Evolutionary conservation across 2,888 invertebrate species (phyloP).

Genomic region (Eumerus sabulonum): DNA sequence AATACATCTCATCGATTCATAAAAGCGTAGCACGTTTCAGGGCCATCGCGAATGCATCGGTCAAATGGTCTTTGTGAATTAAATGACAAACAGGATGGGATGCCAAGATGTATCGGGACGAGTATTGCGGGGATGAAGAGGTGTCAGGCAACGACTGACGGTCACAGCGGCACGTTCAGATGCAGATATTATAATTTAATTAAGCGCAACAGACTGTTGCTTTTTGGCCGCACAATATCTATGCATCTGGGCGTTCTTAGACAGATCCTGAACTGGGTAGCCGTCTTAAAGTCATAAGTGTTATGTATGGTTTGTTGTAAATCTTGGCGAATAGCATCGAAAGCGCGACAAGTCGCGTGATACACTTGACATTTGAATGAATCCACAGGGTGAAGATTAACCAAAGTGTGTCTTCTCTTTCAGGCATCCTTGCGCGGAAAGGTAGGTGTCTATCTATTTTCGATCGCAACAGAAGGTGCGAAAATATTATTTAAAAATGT

Average conservation of each 20-base stretch:
- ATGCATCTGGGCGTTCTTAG: conserved; percentile 32
- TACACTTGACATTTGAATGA: conserved; percentile 60
- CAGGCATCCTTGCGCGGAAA: not conserved
- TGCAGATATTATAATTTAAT: conserved; percentile 25
- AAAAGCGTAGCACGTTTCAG: conserved; percentile 65
- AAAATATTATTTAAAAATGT: not conserved
- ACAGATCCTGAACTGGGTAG: conserved; percentile 5
- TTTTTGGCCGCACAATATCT: conserved; percentile 23
- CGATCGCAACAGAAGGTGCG: conserved; percentile 33
- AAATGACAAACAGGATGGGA: conserved; percentile 49
- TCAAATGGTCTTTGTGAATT: conserved; percentile 64
- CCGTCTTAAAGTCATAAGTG: conserved; percentile 34
- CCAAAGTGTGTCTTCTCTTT: conserved; percentile 26
- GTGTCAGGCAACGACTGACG: too few species aligned
- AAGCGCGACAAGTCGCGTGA: conserved; percentile 64
- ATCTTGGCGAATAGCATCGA: conserved; percentile 44
- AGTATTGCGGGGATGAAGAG: too few species aligned
- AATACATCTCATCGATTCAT: conserved; percentile 58
- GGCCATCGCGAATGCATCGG: conserved; percentile 51
- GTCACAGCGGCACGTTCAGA: not conserved
- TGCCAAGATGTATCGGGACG: not conserved
- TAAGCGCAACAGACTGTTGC: conserved; percentile 35
- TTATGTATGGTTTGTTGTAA: conserved; percentile 20
- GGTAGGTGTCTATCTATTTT: conserved; percentile 32
- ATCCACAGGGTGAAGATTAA: conserved; percentile 53